Evolutionary conservation across 2,113 vertebrate genomes (phyloP), one percentile per base, ranked within the genome.

Genomic region (Dromiciops gliroides): DNA sequence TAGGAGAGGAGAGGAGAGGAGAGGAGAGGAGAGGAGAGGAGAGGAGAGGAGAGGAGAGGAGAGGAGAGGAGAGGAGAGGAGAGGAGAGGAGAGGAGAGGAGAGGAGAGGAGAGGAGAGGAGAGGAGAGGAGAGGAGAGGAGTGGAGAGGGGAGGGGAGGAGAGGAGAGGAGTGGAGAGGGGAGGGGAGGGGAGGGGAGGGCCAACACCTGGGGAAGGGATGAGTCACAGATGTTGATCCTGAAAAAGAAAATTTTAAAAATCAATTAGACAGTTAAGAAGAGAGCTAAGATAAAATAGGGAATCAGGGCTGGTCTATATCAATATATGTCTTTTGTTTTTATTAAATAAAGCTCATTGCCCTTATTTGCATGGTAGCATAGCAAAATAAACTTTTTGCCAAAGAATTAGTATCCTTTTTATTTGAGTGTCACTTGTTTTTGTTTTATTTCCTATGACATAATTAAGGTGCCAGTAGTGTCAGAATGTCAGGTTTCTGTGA

Each of bases 311-410:
- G 67, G n/a, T n/a, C 44, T 83, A 19, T 83, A 44, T 44, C n/a
- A 83, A 44, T 44, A 19, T 22, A 23, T 44, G n/a, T 44, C 19
- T 83, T 89, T 95, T 89, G 10, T 93, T 92, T 88, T 8, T 53
- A 90, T 91, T 60, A 53, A 91, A 94, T 95, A 49, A 89, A 95
- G 52, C 93, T 28, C 3, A 52, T 50, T 83, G 16, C 51, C 47
- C 88, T 48, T 8, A 92, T 67, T 95, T 91, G 16, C 28, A 92
- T 53, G 56, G 52, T n/a, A 89, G 52, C 25, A 48, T 0, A 11
- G 5, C 8, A 44, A 37, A 56, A 83, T 48, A 49, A 91, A 95
- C 53, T 37, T 26, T 51, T 52, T 31, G 16, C n/a, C n/a, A 60
- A 83, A 60, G 48, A 28, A 83, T 83, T 44, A 23, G n/a, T 83